Conservation (phyloP, 1,140 invertebrate species). For the Lasaia peninsularis region DNA sequence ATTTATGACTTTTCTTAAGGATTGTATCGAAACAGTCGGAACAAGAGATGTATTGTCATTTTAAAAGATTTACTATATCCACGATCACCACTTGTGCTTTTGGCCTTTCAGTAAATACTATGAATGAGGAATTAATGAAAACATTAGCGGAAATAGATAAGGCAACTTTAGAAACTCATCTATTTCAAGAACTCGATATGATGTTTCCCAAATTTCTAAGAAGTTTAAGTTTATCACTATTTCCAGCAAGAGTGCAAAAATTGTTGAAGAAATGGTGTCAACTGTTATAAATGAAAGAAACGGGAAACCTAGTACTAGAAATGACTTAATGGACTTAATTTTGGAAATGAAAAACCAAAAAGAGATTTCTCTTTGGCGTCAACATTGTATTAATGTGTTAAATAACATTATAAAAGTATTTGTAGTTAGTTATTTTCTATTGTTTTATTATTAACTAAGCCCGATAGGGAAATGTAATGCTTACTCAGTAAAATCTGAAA, state of each 20-base stretch:
- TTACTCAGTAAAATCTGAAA: no score
- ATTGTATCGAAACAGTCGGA: conserved; percentile 23
- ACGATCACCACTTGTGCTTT: conserved; percentile 78
- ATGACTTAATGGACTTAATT: conserved; percentile 18
- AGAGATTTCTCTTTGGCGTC: background rate
- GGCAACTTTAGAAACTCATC: conserved; percentile 23
- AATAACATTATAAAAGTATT: no score
- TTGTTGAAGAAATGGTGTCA: conserved; percentile 31
- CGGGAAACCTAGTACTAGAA: conserved; percentile 1
- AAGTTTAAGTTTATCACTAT: conserved; percentile 29
- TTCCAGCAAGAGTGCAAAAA: conserved; percentile 29
- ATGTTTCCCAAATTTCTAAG: conserved; percentile 41
- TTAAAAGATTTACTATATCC: conserved; percentile 59
- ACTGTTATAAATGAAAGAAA: background rate
- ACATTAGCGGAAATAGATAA: conserved; percentile 31
- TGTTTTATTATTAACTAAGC: no score
- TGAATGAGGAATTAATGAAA: conserved; percentile 17
- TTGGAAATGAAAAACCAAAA: conserved; percentile 9
- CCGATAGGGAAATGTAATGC: no score
- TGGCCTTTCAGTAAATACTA: conserved; percentile 66
- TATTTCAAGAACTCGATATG: conserved; percentile 35
- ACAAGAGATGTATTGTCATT: conserved; percentile 59
- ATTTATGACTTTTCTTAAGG: conserved; percentile 41
- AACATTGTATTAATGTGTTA: no score
- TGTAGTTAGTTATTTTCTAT: no score